Percentiles rank a stretch among this genome's conserved stretches.
These are phyloP conservation scores for Herminia tarsipennalis DNA, from an alignment of 2,888 invertebrate species.

Conservation along the genomic window DNA sequence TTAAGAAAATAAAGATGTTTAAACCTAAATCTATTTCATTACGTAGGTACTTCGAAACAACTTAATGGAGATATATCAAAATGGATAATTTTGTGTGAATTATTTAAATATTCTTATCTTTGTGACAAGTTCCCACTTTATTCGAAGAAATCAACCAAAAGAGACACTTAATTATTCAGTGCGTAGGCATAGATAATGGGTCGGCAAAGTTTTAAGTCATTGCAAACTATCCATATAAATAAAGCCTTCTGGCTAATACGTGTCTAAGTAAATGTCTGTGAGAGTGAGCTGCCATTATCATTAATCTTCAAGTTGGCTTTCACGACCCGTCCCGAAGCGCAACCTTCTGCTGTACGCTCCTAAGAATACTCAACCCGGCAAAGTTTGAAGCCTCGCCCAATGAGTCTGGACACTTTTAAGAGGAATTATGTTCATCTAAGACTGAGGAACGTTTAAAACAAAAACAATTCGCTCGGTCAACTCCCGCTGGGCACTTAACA, in stretches of 20 bases:
- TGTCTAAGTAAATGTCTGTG: constrained; percentile 28
- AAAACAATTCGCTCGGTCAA: not conserved
- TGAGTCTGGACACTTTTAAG: constrained; percentile 25
- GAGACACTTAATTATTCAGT: too few species aligned
- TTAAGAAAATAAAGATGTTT: too few species aligned
- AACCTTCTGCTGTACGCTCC: constrained; percentile 9
- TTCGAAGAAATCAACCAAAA: too few species aligned
- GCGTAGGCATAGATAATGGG: constrained; percentile 12
- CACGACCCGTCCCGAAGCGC: constrained; percentile 23
- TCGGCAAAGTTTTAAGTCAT: constrained; percentile 30
- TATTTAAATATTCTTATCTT: too few species aligned
- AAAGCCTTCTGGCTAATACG: constrained; percentile 33
- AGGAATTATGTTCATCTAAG: constrained; percentile 21
- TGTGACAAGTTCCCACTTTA: too few species aligned
- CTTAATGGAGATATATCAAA: too few species aligned
- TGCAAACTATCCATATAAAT: constrained; percentile 31
- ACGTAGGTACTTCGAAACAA: too few species aligned
- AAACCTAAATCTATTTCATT: too few species aligned
- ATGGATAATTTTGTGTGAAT: too few species aligned
- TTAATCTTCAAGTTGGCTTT: constrained; percentile 40
- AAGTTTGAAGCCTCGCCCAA: constrained; percentile 33
- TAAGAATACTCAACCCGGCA: constrained; percentile 20
- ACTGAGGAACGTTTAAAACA: constrained; percentile 1
- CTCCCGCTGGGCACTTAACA: not conserved
- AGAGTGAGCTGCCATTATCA: constrained; percentile 32